These are phyloP conservation scores for Colius striatus DNA, from an alignment of 2,113 vertebrate genomes.

Conservation along the genomic window DNA sequence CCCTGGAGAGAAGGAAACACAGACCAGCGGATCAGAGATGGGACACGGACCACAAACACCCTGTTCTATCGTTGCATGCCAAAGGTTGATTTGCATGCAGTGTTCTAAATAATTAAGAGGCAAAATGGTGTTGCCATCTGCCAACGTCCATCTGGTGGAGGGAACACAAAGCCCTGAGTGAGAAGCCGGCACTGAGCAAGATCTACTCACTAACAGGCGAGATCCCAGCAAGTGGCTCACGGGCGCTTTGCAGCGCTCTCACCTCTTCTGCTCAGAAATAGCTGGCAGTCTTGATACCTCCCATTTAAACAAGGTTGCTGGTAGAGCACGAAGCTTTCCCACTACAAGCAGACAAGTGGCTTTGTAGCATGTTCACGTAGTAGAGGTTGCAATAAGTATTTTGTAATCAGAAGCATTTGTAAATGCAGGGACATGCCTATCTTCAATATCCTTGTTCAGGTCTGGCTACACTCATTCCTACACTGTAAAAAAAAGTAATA, in stretches of 20 bases:
- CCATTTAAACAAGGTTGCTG: neutral
- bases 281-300: neutral
- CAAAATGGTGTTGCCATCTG: constrained; percentile 60
- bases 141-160: constrained; percentile 42
- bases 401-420: neutral
- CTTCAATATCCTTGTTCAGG: neutral
- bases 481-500: neutral
- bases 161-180: constrained; percentile 32
- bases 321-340: neutral
- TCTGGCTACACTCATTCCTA: neutral
- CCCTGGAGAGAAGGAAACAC: neutral
- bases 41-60: neutral
- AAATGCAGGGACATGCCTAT: neutral
- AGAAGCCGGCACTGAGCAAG: neutral
- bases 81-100: constrained; percentile 42
- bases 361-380: neutral
- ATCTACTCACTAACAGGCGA: neutral
- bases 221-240: neutral
- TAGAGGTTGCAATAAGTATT: neutral
- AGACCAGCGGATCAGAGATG: neutral
- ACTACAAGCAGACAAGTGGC: neutral
- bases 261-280: neutral
- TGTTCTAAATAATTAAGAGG: constrained; percentile 50
- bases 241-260: neutral
- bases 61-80: neutral